Base-by-base conservation (phyloP, 1,140 invertebrate species). In the Psix sp. region DNA sequence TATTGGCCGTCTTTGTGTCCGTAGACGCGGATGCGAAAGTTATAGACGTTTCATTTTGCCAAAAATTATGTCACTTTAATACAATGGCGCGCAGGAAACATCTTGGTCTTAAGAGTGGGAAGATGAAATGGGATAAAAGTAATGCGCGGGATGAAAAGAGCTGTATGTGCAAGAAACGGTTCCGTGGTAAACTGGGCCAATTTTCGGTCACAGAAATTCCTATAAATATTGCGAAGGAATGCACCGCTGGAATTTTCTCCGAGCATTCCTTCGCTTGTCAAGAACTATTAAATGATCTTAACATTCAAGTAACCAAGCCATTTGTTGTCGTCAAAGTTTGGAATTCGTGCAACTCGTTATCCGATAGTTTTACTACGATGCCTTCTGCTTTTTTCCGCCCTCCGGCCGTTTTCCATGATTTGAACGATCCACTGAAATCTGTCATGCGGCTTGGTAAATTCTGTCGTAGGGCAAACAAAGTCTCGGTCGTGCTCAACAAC, bases 381-480 rank as follows among this genome's bases (percentile, higher is more conserved):
- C n/a, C n/a, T n/a, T n/a, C n/a, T n/a, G n/a, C n/a, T n/a, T n/a
- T n/a, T n/a, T n/a, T n/a, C n/a, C n/a, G n/a, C n/a, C n/a, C n/a
- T n/a, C n/a, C n/a, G n/a, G n/a, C n/a, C n/a, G n/a, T 24, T 24
- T 7, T 7, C n/a, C 10, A 11, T 35, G 13, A 35, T 35, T 11
- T 6, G 11, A 35, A 6, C 11, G 31, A 38, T 26, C n/a, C 10
- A 24, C 29, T 16, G n/a, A 36, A 70, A 52, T 60, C 48, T 45
- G 31, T 52, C 48, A 20, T 9, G 11, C 15, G 48, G 43, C 59
- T 68, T 45, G 38, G 33, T 38, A 38, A 21, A 54, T 60, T 49
- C 46, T 68, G 59, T 42, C 33, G 42, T 43, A 68, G 49, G 15
- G 46, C 33, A 52, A 68, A 38, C 54, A 39, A 18, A 18, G n/a